Conservation (phyloP, 2,888 invertebrate genomes). For the Ernsta delagoae region DNA sequence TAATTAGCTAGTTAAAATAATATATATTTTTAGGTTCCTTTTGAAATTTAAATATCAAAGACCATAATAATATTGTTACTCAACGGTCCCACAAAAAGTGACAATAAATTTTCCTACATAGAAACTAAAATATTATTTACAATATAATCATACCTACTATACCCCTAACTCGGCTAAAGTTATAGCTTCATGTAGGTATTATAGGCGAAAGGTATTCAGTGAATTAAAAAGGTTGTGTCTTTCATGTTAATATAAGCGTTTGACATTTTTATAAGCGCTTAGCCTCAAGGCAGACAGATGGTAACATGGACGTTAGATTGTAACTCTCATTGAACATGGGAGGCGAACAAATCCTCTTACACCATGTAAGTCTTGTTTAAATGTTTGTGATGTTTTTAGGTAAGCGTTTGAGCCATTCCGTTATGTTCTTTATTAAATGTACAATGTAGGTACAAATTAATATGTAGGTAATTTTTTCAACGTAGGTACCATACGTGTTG, state of each 20-base stretch:
- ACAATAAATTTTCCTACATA: not conserved
- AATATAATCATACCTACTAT: conserved; percentile 1
- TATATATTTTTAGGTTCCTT: not conserved
- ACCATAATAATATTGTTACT: not conserved
- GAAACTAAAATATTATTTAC: not conserved
- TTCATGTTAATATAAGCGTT: conserved; percentile 7
- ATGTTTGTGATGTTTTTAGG: not conserved
- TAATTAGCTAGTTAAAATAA: too few species aligned
- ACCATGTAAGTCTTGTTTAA: not conserved
- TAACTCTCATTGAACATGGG: conserved; percentile 1
- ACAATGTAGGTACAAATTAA: too few species aligned
- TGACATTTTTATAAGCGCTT: conserved; percentile 12
- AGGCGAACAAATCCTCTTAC: conserved; percentile 3
- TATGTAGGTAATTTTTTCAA: too few species aligned
- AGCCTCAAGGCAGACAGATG: conserved; percentile 6
- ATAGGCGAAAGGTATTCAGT: conserved; percentile 6
- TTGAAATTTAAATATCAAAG: conserved; percentile 2
- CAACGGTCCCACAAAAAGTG: not conserved
- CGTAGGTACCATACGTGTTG: too few species aligned
- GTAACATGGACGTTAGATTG: conserved; percentile 11
- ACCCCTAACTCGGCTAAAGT: not conserved
- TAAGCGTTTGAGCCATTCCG: too few species aligned
- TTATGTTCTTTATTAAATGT: too few species aligned
- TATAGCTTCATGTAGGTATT: too few species aligned
- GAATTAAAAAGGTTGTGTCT: conserved; percentile 12